Evolutionary conservation across 2,888 invertebrate species (phyloP).

Genomic region (Amphipoea oculea): DNA sequence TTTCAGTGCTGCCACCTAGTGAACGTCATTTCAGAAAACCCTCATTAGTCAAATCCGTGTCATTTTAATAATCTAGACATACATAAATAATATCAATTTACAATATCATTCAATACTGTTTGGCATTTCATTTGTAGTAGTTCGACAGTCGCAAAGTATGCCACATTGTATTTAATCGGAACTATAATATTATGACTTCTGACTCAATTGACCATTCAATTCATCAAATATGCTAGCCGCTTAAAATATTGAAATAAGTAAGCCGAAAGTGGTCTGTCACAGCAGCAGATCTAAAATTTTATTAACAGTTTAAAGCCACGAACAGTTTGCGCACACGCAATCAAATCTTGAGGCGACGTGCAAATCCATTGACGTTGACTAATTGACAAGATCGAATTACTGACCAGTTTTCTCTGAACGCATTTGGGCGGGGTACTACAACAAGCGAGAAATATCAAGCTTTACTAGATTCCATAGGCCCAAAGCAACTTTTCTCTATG

Average conservation of each 20-base stretch:
- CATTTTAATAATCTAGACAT: neutral
- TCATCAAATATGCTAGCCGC: slow-evolving; percentile 16
- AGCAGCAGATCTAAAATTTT: slow-evolving; percentile 64
- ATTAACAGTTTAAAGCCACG: slow-evolving; percentile 69
- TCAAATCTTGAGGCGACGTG: slow-evolving; percentile 42
- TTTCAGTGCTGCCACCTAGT: neutral
- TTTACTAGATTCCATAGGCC: neutral
- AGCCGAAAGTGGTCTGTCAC: slow-evolving; percentile 64
- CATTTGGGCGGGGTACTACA: slow-evolving; percentile 14
- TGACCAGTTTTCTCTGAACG: slow-evolving; percentile 56
- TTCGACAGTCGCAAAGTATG: neutral
- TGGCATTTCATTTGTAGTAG: neutral
- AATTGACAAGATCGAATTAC: slow-evolving; percentile 62
- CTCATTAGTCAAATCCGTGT: neutral
- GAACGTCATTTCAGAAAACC: neutral
- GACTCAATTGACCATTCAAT: slow-evolving; percentile 13
- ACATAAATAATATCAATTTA: neutral
- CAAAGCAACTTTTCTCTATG: neutral
- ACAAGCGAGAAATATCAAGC: slow-evolving; percentile 9
- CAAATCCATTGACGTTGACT: slow-evolving; percentile 53
- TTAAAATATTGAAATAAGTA: slow-evolving; percentile 41
- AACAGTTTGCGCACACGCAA: slow-evolving; percentile 73
- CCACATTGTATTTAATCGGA: neutral
- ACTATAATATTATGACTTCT: slow-evolving; percentile 26
- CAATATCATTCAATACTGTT: neutral